Conservation (phyloP, 2,113 vertebrate genomes). For the Scartelaos histophorus region DNA sequence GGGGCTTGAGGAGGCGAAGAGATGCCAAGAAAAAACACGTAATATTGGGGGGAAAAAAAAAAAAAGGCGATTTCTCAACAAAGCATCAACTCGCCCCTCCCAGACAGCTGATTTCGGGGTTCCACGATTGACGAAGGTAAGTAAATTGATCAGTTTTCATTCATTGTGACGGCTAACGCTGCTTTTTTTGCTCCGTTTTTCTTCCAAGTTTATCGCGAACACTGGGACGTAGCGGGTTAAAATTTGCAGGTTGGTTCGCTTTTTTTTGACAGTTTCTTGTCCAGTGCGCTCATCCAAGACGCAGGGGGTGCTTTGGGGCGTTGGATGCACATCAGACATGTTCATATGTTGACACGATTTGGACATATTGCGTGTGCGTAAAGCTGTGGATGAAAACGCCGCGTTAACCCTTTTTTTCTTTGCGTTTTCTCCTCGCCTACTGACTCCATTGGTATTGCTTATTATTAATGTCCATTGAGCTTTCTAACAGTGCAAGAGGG, state of each 20-base stretch:
- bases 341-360: background rate
- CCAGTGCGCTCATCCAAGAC: background rate
- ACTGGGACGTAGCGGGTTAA: constrained; percentile 51
- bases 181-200: background rate
- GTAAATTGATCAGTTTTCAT: constrained; percentile 29
- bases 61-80: constrained; percentile 1
- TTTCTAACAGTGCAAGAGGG: background rate
- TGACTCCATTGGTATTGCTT: background rate
- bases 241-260: constrained; percentile 50
- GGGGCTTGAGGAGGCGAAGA: constrained; percentile 40
- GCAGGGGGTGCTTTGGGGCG: constrained; percentile 38
- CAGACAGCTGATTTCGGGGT: constrained; percentile 30
- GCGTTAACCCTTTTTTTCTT: background rate
- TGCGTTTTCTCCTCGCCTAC: background rate
- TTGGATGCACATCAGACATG: background rate
- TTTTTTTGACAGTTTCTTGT: constrained; percentile 29
- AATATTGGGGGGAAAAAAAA: constrained; percentile 21
- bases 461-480: background rate
- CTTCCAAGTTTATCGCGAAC: background rate
- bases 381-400: background rate
- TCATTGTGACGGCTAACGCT: constrained; percentile 3
- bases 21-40: constrained; percentile 24
- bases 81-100: constrained; percentile 42
- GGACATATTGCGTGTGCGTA: background rate
- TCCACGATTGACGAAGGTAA: constrained; percentile 56